These are phyloP conservation scores for Athalia circularis DNA, from an alignment of 2,888 invertebrate species.

Conservation along the genomic window DNA sequence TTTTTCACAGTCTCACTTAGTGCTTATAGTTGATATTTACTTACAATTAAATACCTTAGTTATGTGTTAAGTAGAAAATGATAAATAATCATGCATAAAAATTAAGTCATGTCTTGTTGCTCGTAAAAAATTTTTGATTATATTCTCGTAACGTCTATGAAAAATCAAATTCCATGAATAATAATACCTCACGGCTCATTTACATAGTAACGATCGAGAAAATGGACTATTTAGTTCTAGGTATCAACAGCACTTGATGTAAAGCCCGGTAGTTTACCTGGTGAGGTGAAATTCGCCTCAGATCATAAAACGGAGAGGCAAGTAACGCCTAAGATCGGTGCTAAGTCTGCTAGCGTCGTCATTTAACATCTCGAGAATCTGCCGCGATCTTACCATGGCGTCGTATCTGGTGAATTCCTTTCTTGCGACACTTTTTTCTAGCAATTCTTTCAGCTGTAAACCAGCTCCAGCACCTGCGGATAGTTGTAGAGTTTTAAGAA, in stretches of 20 bases:
- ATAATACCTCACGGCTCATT: no score
- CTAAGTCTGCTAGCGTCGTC: conserved; percentile 78
- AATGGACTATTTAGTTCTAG: background rate
- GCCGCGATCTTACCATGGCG: conserved; percentile 77
- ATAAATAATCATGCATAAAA: no score
- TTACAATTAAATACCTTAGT: no score
- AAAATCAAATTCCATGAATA: no score
- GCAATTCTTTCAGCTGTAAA: conserved; percentile 77
- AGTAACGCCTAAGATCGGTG: conserved; percentile 77
- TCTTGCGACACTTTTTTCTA: conserved; percentile 78
- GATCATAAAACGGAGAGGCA: conserved; percentile 75
- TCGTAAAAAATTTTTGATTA: no score
- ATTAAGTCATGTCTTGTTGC: no score
- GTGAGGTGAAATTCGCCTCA: conserved; percentile 44
- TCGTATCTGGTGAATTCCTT: conserved; percentile 79
- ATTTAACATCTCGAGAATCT: conserved; percentile 77
- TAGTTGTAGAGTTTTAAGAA: conserved; percentile 77
- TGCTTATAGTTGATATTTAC: no score
- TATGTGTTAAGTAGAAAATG: no score
- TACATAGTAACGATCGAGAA: background rate
- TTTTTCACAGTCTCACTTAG: background rate
- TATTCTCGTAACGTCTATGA: no score
- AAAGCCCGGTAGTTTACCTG: background rate
- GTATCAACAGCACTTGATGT: background rate
- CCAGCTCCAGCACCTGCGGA: conserved; percentile 78